Base-by-base conservation (phyloP, 2,113 vertebrate genomes). In the Pipra filicauda region DNA sequence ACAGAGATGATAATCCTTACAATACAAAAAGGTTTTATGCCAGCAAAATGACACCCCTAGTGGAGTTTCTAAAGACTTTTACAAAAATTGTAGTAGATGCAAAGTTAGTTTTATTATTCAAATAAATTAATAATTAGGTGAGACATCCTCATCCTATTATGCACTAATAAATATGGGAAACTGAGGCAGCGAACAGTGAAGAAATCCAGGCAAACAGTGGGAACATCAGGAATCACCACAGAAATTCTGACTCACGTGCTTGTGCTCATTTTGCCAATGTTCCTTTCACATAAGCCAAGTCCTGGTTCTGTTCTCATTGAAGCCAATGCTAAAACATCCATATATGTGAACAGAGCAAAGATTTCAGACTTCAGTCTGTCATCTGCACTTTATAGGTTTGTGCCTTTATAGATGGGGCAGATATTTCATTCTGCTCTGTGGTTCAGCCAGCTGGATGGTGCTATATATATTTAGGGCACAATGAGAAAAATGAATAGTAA, bases 351-450 rank as follows among this genome's bases (percentile, higher is more conserved):
- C 0, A 1, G 35, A 82, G 58, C 41, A 84, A 67, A 91, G 65
- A 80, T 55, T 80, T 67, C 69, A 92, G 77, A 70, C 78, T 80
- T 84, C 61, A 84, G 86, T 24, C 79, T 81, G n/a, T 75, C 79
- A 64, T 89, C 76, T 72, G 51, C 55, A 43, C n/a, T 95, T 92
- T 67, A 89, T 85, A 93, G 65, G 51, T 49, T 82, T 71, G 15
- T 67, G 76, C 35, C 48, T 96, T 91, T 92, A 78, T 46, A 87
- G 39, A 71, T 28, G 43, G 33, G 48, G 79, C 76, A 92, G 30
- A 86, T 70, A 77, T 15, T 93, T 93, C 12, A 58, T 91, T 74
- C 76, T 91, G 83, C 57, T 92, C 66, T 93, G 73, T 91, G 76
- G 39, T 71, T 84, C 95, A 84, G 83, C 61, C 86, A 93, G 80